Evolutionary conservation across 2,888 invertebrate species (phyloP), one percentile per base, ranked within the genome.

Genomic region (Keiferia lycopersicella): DNA sequence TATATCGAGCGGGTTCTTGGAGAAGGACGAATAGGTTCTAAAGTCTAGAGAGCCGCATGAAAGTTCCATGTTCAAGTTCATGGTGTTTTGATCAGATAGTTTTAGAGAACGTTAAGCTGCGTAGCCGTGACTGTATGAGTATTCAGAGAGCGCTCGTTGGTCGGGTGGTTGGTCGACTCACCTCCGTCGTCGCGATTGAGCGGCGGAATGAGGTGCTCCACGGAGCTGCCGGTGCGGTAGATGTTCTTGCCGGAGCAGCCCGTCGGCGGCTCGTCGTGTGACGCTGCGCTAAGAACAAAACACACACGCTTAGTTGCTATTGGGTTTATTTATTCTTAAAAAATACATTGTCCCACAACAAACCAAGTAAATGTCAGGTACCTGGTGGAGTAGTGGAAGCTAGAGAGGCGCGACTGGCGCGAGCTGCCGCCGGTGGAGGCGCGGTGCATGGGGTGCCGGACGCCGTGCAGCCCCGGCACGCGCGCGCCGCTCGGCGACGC

Each of bases 311-410:
- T 26, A 4, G 2, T 26, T 26, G 6, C 26, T 4, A 26, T 6
- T 26, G 26, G 6, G 6, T 26, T 26, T n/a, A n/a, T n/a, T n/a
- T n/a, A n/a, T n/a, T n/a, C n/a, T n/a, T n/a, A n/a, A n/a, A n/a
- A n/a, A n/a, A n/a, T n/a, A n/a, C n/a, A n/a, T n/a, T n/a, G n/a
- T n/a, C n/a, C n/a, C n/a, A n/a, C n/a, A n/a, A n/a, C n/a, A n/a
- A n/a, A n/a, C 41, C 41, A 3, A 1, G 14, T 14, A 6, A 4
- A 45, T 3, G 12, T 41, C 14, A 59, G 12, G 67, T 70, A 87
- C 88, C 88, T 87, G 39, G 79, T 78, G 0, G 87, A 86, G 30
- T 87, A 80, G 7, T 89, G 86, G 65, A 84, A 83, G 68, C 87
- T 88, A 20, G 87, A 87, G 3, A 86, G 70, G 0, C 87, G 78